These are phyloP conservation scores for Bombus superbus DNA, from an alignment of 1,140 invertebrate genomes.

Conservation along the genomic window DNA sequence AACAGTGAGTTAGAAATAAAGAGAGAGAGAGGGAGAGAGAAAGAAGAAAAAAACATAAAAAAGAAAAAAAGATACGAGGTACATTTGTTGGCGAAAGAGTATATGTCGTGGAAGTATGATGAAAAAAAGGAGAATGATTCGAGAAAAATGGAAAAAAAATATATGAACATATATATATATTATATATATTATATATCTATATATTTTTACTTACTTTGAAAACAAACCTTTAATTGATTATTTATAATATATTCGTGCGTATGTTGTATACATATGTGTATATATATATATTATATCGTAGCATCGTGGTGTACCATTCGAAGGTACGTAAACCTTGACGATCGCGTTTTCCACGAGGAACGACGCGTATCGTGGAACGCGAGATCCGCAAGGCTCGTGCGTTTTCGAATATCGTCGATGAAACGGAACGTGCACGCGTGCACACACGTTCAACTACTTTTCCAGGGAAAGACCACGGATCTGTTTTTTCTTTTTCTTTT, in stretches of 20 bases:
- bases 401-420: background rate
- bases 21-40: background rate
- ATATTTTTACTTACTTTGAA: conserved; percentile 78
- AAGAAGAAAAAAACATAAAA: background rate
- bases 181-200: conserved; percentile 67
- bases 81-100: conserved; percentile 16
- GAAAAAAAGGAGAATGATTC: conserved; percentile 27
- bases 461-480: too few relatives aligned
- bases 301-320: conserved; percentile 21
- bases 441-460: background rate
- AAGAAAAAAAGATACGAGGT: background rate
- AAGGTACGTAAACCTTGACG: background rate
- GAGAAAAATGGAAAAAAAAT: conserved; percentile 63
- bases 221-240: conserved; percentile 69
- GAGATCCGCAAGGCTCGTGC: background rate
- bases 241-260: conserved; percentile 70
- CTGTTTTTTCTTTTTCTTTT: background rate
- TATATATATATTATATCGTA: conserved; percentile 50
- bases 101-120: background rate
- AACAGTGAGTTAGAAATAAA: background rate
- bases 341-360: background rate
- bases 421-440: conserved; percentile 21
- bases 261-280: conserved; percentile 51
- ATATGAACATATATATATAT: conserved; percentile 59
- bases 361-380: background rate